Conservation (phyloP, 2,113 vertebrate species). For the Microcebus murinus region DNA sequence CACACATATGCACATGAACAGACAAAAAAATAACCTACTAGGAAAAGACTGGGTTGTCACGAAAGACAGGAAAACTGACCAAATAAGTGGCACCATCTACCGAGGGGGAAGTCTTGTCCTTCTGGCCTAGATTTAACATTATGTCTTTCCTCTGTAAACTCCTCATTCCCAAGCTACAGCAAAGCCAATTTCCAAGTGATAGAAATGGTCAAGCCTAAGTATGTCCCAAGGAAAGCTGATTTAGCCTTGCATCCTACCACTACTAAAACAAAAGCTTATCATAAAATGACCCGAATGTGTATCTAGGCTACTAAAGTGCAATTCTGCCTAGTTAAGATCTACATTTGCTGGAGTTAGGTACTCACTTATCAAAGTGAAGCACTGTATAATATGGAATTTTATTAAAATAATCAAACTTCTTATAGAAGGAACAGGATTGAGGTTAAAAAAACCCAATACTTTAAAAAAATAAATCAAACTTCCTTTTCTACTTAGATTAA, state of each 20-base stretch:
- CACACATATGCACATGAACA: not conserved
- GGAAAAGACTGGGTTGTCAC: conserved; percentile 26
- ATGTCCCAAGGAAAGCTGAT: conserved; percentile 7
- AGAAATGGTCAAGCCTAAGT: conserved; percentile 36
- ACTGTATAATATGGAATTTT: not conserved
- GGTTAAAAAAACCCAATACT: too few species aligned
- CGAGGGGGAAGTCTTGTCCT: conserved; percentile 27
- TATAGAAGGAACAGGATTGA: too few species aligned
- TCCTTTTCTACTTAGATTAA: not conserved
- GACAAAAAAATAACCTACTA: conserved; percentile 38
- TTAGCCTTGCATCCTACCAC: not conserved
- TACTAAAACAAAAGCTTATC: not conserved
- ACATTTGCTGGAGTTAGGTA: not conserved
- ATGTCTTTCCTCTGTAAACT: not conserved
- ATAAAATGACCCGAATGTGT: not conserved
- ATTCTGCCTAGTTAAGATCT: not conserved
- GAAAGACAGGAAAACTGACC: conserved; percentile 17
- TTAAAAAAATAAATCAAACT: not conserved
- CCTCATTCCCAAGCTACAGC: not conserved
- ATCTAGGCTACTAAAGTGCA: not conserved
- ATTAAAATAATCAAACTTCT: not conserved
- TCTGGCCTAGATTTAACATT: conserved; percentile 22
- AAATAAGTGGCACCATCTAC: conserved; percentile 42
- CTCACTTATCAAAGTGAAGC: not conserved
- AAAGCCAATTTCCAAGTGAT: not conserved